phyloP scores from a whole-genome alignment of 2,113 vertebrate species.

The Phainopepla nitens region DNA sequence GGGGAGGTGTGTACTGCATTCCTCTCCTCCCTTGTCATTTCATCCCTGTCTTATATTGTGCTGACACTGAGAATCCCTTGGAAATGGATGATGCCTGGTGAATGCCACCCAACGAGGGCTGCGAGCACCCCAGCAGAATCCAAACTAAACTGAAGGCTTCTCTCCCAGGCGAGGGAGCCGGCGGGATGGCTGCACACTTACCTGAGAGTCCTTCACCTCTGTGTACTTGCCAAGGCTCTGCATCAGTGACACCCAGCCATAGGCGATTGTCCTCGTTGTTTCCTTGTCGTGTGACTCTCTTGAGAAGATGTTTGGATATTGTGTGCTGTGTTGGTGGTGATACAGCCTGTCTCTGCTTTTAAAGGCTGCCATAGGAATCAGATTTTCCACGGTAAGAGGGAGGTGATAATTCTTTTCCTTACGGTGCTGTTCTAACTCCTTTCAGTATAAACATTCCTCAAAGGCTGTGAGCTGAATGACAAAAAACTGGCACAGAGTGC shows the following conservation, averaged over 20 bases:
- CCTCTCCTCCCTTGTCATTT: not conserved
- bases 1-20: not conserved
- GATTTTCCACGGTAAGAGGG: not conserved
- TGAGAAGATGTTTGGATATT: not conserved
- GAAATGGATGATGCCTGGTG: not conserved
- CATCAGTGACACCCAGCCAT: not conserved
- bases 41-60: not conserved
- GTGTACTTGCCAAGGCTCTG: not conserved
- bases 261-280: not conserved
- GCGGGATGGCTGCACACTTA: fast-evolving
- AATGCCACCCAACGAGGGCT: not conserved
- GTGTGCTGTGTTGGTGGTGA: not conserved
- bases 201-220: not conserved
- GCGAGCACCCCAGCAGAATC: not conserved
- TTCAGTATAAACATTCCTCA: not conserved
- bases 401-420: not conserved
- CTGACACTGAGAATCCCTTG: not conserved
- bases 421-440: not conserved
- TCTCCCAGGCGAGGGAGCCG: not conserved
- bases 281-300: not conserved
- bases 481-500: fast-evolving
- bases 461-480: not conserved
- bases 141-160: not conserved
- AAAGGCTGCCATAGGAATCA: not conserved
- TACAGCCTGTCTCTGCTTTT: not conserved